These are phyloP conservation scores for Eubasilissa regina DNA, from an alignment of 1,140 invertebrate genomes.

Conservation along the genomic window DNA sequence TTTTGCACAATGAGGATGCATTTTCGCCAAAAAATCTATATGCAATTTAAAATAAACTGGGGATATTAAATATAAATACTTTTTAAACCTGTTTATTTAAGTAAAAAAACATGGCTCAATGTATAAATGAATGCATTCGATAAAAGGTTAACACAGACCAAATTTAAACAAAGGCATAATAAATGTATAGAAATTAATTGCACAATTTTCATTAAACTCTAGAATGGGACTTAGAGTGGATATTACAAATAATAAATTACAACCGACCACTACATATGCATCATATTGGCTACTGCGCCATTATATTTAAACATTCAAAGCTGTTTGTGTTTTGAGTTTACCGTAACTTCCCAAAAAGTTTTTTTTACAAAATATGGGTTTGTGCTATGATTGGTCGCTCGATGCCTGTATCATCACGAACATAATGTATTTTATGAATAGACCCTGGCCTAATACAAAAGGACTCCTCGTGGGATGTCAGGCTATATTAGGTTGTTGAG, in stretches of 20 bases:
- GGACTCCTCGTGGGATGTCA: no score
- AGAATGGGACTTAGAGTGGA: slow-evolving; percentile 22
- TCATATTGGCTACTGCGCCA: no score
- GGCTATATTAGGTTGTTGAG: no score
- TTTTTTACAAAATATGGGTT: no score
- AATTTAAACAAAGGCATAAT: slow-evolving; percentile 34
- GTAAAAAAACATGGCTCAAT: slow-evolving; percentile 54
- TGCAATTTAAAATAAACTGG: background rate
- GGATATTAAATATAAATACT: background rate
- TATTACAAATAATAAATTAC: background rate
- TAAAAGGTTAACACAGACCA: slow-evolving; percentile 43
- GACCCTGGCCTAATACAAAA: no score
- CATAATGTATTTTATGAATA: no score
- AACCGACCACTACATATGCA: no score
- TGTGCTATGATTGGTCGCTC: no score
- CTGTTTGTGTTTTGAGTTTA: no score
- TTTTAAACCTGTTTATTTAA: slow-evolving; percentile 56
- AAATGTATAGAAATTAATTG: slow-evolving; percentile 42
- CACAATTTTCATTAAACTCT: slow-evolving; percentile 30
- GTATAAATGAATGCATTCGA: slow-evolving; percentile 49
- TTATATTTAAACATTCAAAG: no score
- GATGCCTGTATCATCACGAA: no score
- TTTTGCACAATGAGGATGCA: background rate
- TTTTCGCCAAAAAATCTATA: background rate
- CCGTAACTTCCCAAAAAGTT: no score